A percentile compares a stretch with the other conserved stretches of the same genome.
Conservation (phyloP, 2,113 vertebrate species). For the Pampusana beccarii region DNA sequence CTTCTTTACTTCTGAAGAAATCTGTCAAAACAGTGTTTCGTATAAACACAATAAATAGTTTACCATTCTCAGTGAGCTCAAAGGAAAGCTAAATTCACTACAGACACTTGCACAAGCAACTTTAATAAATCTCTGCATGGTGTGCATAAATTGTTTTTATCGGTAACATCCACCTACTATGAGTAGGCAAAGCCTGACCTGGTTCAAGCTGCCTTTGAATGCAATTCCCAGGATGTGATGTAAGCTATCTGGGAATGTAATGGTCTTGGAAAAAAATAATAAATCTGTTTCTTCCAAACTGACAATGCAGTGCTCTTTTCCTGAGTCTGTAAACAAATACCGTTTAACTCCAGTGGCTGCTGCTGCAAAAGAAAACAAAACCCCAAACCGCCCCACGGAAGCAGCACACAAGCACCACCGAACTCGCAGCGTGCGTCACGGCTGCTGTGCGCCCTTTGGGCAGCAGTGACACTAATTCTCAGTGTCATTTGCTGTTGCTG, state of each 20-base stretch:
- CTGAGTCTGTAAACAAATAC: neutral
- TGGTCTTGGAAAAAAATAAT: neutral
- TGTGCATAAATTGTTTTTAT: neutral
- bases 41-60: neutral
- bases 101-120: neutral
- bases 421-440: neutral
- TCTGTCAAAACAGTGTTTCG: slow-evolving; percentile 64
- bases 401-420: neutral
- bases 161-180: neutral
- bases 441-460: neutral
- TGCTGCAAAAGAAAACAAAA: neutral
- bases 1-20: slow-evolving; percentile 24
- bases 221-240: neutral
- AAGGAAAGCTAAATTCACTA: neutral
- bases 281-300: neutral
- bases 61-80: neutral
- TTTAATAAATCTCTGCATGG: neutral
- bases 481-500: neutral
- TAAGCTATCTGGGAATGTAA: neutral
- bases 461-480: neutral
- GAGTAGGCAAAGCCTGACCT: neutral
- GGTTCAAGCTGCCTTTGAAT: neutral
- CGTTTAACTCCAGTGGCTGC: neutral
- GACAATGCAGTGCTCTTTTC: neutral
- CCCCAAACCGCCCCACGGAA: neutral